Evolutionary conservation across 2,113 vertebrate species (phyloP).

Genomic region (Oriolus oriolus): DNA sequence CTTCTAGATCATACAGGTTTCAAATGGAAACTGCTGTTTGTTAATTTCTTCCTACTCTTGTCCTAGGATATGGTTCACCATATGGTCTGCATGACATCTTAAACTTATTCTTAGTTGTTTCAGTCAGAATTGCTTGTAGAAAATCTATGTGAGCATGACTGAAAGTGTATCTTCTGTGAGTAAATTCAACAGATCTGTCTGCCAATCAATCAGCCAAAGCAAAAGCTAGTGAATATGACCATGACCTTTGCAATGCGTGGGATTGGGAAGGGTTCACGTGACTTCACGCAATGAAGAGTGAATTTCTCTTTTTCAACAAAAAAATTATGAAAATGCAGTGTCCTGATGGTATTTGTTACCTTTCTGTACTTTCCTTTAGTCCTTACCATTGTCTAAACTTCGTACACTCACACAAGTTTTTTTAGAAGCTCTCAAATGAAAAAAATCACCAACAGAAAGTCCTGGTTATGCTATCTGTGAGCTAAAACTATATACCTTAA

Average conservation of each 20-base stretch:
- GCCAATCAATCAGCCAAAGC: neutral
- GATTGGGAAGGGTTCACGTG: fast-evolving
- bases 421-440: neutral
- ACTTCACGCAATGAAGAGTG: neutral
- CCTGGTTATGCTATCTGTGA: neutral
- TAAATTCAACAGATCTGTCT: neutral
- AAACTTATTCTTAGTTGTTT: neutral
- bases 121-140: neutral
- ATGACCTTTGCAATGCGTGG: neutral
- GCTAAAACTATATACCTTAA: neutral
- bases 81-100: neutral
- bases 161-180: neutral
- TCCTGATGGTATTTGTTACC: neutral
- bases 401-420: neutral
- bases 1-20: neutral
- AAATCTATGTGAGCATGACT: neutral
- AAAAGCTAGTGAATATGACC: neutral
- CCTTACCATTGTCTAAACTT: neutral
- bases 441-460: neutral
- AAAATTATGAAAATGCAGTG: neutral
- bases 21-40: neutral
- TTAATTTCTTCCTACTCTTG: neutral
- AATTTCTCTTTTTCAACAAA: neutral
- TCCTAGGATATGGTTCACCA: neutral
- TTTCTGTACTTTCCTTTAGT: neutral